Evolutionary conservation across 2,888 invertebrate genomes (phyloP), one percentile per base, ranked within the genome.

Genomic region (Latrodectus elegans): DNA sequence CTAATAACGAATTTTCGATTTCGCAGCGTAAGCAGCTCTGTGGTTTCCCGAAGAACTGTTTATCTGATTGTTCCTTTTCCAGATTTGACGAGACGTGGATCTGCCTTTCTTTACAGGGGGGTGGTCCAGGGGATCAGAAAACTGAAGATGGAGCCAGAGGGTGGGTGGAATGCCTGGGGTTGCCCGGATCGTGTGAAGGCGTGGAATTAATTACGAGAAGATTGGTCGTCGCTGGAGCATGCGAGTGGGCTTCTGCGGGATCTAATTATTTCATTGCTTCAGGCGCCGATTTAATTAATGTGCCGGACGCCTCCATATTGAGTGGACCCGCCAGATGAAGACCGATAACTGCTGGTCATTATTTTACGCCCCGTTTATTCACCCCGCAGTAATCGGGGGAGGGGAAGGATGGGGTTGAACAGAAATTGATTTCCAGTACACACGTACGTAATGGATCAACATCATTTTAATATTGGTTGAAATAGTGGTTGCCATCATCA

Each of bases 291-390:
- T 83, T 84, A 79, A 78, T 84, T 84, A 84, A 78, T 84, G 60
- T 72, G 73, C 78, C 64, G 84, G 84, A 84, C 84, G 82, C 82
- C 55, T 75, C 75, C 75, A 82, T 72, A 64, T 71, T 53, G 84
- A 71, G 78, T 73, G 84, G 77, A 75, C 70, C 70, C 38, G 70
- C 71, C 76, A 83, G 76, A 76, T 70, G 83, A 76, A 72, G 84
- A 60, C 74, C 78, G 84, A 84, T 84, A 84, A 84, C 84, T 78
- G 78, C 84, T 73, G 84, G 84, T 84, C 84, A 84, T 84, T 84
- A 84, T 72, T 84, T 84, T 74, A 84, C 84, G 84, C 84, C 84
- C 84, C 78, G 84, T 78, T 84, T 78, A 78, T 73, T 76, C 71
- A 49, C 75, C 83, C 68, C 67, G 51, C 75, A 55, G 22, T 22